Evolutionary conservation across 1,140 invertebrate genomes (phyloP).

Genomic region (Drosophila simulans): DNA sequence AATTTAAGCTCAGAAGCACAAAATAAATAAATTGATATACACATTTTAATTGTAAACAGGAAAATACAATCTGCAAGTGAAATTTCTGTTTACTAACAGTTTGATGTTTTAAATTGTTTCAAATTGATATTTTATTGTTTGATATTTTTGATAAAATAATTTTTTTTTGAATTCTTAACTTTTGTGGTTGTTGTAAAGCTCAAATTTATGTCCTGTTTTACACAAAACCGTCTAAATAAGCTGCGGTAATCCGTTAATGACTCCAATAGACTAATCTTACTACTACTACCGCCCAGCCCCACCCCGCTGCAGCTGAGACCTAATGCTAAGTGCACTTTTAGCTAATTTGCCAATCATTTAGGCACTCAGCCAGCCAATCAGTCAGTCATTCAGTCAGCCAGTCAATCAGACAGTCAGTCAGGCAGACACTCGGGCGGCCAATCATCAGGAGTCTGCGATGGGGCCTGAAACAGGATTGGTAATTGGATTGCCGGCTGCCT

Average conservation of each 20-base stretch:
- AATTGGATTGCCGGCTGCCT: conserved; percentile 62
- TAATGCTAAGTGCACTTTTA: conserved; percentile 63
- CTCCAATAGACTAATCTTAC: conserved; percentile 20
- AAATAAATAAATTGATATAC: no score
- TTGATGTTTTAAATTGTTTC: no score
- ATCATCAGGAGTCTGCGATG: conserved; percentile 23
- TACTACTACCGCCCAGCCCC: not conserved
- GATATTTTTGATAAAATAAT: no score
- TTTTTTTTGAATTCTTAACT: no score
- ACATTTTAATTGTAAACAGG: no score
- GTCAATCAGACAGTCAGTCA: conserved; percentile 23
- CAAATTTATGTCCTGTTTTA: not conserved
- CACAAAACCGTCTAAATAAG: not conserved
- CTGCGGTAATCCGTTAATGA: conserved; percentile 2
- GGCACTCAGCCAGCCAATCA: conserved; percentile 52
- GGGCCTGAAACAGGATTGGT: conserved; percentile 50
- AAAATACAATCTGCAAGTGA: no score
- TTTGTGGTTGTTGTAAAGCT: no score
- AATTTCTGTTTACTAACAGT: no score
- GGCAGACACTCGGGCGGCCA: conserved; percentile 15
- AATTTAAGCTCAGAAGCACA: no score
- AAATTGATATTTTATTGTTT: no score
- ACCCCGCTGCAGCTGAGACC: conserved; percentile 4
- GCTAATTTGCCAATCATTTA: conserved; percentile 73
- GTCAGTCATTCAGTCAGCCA: conserved; percentile 23